Conservation (phyloP, 2,113 vertebrate species). For the Hyperoodon ampullatus region DNA sequence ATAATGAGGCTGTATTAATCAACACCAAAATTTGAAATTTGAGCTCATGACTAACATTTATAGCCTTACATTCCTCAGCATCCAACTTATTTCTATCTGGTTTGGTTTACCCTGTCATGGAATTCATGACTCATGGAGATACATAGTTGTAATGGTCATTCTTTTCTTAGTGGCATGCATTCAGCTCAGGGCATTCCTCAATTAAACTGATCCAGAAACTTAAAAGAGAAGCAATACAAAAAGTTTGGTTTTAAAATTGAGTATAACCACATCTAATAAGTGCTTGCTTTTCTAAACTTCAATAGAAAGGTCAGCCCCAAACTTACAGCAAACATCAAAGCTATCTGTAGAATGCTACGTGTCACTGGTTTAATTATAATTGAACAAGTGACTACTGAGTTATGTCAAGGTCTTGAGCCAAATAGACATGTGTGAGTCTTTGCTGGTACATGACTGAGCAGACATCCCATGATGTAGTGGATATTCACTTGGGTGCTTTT, state of each 20-base stretch:
- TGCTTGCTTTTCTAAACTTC: slow-evolving; percentile 26
- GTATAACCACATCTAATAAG: slow-evolving; percentile 57
- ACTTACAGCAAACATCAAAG: slow-evolving; percentile 16
- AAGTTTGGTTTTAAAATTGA: slow-evolving; percentile 47
- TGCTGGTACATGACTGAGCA: not conserved
- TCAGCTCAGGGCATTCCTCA: slow-evolving; percentile 9
- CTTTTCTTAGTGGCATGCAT: not conserved
- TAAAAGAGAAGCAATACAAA: slow-evolving; percentile 24
- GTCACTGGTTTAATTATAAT: slow-evolving; percentile 38
- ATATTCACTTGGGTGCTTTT: not conserved
- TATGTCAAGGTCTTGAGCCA: not conserved
- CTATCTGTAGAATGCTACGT: not conserved
- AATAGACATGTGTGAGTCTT: not conserved
- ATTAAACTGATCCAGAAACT: slow-evolving; percentile 19
- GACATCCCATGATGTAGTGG: not conserved
- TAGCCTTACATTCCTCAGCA: not conserved
- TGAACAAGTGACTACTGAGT: not conserved
- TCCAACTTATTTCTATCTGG: not conserved
- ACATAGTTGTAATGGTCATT: not conserved
- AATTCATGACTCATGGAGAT: not conserved
- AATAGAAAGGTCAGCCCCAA: not conserved
- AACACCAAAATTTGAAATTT: slow-evolving; percentile 23
- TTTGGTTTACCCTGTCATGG: not conserved
- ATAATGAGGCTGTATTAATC: not conserved
- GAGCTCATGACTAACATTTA: not conserved